Evolutionary conservation across 2,888 invertebrate genomes (phyloP), one percentile per base, ranked within the genome.

Genomic region (Oscheius sp.): DNA sequence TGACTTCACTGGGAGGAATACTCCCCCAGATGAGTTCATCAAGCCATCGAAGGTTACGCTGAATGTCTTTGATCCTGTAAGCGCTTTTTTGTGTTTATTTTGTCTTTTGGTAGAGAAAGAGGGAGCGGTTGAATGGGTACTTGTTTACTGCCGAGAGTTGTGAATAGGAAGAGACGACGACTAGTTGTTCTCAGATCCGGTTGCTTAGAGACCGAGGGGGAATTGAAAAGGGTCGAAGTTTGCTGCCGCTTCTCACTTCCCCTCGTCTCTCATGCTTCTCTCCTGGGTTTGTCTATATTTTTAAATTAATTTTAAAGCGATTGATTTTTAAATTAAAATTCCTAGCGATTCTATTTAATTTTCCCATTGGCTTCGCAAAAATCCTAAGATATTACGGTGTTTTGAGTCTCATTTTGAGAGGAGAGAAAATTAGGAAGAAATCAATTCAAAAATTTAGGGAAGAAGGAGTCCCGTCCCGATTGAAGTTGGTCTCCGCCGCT

Each of bases 11-110:
- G 78, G 78, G 3, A 55, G 75, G 50, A 68, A 75, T 50, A 74
- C 78, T 8, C 78, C 78, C 3, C 78, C 78, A 5, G 75, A 75
- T 37, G 78, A 78, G 55, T 78, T 78, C 61, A 78, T 78, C 23
- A 70, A 74, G 34, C 78, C 78, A 1, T 73, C 78, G 25, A 73
- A 72, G 33, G 55, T 78, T 15, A 70, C 75, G 12, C 53, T 78
- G 5, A 78, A 78, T 64, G 67, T 75, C 57, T 78, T 78, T 65
- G 68, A 71, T 27, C 75, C 75, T 52, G 75, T 75, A 67, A 65
- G 75, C n/a, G n/a, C n/a, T 57, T n/a, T 8, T 33, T 25, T 20
- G 20, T 23, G n/a, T n/a, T n/a, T n/a, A n/a, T n/a, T n/a, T n/a
- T n/a, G n/a, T n/a, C n/a, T n/a, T n/a, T n/a, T n/a, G n/a, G n/a